Evolutionary conservation across 35 echinoderm and acorn worm species (phyloP).

Genomic region (Holothuria glaberrima): DNA sequence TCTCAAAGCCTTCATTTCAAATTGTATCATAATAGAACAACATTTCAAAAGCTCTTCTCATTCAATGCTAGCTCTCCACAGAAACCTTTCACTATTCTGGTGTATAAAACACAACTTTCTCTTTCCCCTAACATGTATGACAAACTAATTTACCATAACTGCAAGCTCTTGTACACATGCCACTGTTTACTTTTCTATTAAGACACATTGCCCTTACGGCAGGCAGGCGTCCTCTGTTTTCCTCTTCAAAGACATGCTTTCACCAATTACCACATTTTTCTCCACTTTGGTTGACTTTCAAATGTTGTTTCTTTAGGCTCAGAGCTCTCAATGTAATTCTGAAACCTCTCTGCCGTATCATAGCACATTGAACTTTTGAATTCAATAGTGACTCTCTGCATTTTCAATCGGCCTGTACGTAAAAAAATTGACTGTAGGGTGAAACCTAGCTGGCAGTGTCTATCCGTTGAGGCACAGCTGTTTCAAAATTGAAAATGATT

Average conservation of each 20-base stretch:
- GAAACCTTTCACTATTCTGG: too few relatives aligned
- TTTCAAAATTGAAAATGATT: slow-evolving; percentile 50
- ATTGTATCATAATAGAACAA: too few relatives aligned
- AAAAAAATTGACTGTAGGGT: slow-evolving; percentile 7
- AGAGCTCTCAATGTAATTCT: background rate
- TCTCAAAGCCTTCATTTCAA: too few relatives aligned
- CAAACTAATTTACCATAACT: too few relatives aligned
- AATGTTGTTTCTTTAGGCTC: background rate
- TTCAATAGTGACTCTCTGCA: slow-evolving; percentile 20
- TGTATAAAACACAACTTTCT: too few relatives aligned
- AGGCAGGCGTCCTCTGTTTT: background rate
- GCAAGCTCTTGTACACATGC: too few relatives aligned
- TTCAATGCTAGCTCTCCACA: too few relatives aligned
- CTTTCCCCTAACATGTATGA: too few relatives aligned
- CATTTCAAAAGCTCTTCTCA: too few relatives aligned
- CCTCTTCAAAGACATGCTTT: background rate
- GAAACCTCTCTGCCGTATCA: background rate
- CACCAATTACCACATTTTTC: background rate
- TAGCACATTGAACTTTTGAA: slow-evolving; percentile 25
- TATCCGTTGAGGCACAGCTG: slow-evolving; percentile 16
- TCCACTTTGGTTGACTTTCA: background rate
- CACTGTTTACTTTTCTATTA: slow-evolving; percentile 28
- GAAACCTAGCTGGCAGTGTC: slow-evolving; percentile 32
- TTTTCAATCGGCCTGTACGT: slow-evolving; percentile 13
- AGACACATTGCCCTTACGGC: background rate